These are phyloP conservation scores for Pygoscelis antarcticus DNA, from an alignment of 2,113 vertebrate genomes.

Conservation along the genomic window DNA sequence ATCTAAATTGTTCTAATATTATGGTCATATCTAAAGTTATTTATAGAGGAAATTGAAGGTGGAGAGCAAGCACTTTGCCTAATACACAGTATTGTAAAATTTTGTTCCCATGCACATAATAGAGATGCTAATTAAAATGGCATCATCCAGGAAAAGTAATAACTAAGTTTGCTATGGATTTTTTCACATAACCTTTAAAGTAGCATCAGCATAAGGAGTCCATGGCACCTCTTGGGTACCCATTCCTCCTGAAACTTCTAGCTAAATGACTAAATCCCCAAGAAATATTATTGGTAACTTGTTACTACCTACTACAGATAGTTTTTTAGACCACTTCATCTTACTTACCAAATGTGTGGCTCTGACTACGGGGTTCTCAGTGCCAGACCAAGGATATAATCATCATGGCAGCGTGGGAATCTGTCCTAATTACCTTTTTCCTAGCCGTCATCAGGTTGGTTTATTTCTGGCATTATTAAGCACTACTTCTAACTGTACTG, in stretches of 20 bases:
- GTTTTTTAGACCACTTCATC: background rate
- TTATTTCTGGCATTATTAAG: background rate
- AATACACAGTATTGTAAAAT: background rate
- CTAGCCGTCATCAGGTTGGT: background rate
- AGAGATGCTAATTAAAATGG: background rate
- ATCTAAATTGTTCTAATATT: background rate
- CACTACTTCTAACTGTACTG: background rate
- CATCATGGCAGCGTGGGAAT: background rate
- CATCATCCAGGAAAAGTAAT: background rate
- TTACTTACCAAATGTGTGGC: background rate
- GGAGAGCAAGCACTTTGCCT: background rate
- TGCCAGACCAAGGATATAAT: background rate
- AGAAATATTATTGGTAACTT: background rate
- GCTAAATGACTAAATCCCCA: background rate
- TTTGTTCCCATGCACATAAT: background rate
- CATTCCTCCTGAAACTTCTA: background rate
- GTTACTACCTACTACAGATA: background rate
- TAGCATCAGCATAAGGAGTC: background rate
- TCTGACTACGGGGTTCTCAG: background rate
- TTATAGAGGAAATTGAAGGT: conserved; percentile 3
- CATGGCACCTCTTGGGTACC: background rate
- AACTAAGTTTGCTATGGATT: background rate
- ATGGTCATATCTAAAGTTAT: background rate
- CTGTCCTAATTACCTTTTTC: background rate
- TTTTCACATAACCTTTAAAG: conserved; percentile 1